Evolutionary conservation across 1,140 invertebrate species (phyloP).

Genomic region (Leptoteleia sp.): DNA sequence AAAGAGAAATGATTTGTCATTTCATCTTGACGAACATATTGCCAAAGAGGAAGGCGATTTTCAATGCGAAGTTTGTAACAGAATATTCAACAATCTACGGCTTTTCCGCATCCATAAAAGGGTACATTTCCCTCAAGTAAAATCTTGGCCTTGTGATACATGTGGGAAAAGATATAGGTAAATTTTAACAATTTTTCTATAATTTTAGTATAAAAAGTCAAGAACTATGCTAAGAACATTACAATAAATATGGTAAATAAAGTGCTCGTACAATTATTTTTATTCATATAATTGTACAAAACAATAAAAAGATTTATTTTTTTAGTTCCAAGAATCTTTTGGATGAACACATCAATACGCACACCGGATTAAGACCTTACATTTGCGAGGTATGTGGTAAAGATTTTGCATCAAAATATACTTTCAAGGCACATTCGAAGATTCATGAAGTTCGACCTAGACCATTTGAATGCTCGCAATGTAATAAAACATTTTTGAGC

Average conservation of each 20-base stretch:
- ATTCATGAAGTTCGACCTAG: no score
- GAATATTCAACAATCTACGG: conserved; percentile 84
- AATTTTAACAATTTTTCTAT: no score
- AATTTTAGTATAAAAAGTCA: no score
- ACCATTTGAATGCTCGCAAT: conserved; percentile 85
- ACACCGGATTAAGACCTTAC: conserved; percentile 86
- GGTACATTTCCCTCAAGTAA: conserved; percentile 84
- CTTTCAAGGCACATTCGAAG: no score
- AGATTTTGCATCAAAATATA: conserved; percentile 89
- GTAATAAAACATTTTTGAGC: conserved; percentile 88
- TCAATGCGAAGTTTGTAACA: conserved; percentile 85
- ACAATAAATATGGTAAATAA: no score
- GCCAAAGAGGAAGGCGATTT: conserved; percentile 84
- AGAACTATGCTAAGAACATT: no score
- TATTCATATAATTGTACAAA: no score
- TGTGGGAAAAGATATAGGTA: conserved; percentile 85
- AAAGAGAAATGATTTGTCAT: conserved; percentile 83
- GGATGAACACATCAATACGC: conserved; percentile 87
- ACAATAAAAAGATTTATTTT: no score
- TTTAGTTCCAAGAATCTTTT: conserved; percentile 85
- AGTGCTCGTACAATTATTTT: no score
- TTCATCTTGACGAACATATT: conserved; percentile 86
- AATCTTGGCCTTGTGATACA: conserved; percentile 84
- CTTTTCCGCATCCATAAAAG: conserved; percentile 85
- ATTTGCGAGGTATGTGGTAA: conserved; percentile 85